Base-by-base conservation (phyloP, 2,888 invertebrate species). In the Cenopis cana region DNA sequence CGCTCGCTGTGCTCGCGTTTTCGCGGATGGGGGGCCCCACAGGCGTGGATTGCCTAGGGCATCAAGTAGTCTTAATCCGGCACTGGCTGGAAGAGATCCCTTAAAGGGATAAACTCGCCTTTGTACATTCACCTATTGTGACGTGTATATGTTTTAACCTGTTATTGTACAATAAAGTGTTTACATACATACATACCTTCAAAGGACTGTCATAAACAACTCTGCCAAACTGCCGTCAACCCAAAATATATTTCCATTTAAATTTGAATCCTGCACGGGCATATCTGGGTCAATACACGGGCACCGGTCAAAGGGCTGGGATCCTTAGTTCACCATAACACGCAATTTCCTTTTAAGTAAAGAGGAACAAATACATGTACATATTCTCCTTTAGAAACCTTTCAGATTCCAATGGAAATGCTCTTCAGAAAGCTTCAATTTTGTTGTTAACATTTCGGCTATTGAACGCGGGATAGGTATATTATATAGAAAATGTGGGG, bases 241-340 rank as follows among this genome's bases (percentile, higher is more conserved):
- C 46, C 33, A 50, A 59, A 67, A 59, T 38, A 59, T 57, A 24
- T 24, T 59, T 59, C 57, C 57, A 36, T 67, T 67, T 52, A 59
- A 67, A 57, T 50, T 59, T 52, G 50, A 41, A 60, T 68, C 68
- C 17, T 57, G 41, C 60, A 29, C 61, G 49, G 8, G 0, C 17
- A 36, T 36, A 18, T 54, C 41, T 60, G 60, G 68, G 68, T 68
- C 60, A 68, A 68, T 54, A 68, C 17, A 56, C 65, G 38, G 24
- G 17, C 46, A 50, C 46, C 41, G 54, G 41, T 60, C 52, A 59
- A 68, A 60, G 60, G 60, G 17, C 36, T 17, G 57, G 67, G 29
- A 52, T 50, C 60, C 38, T 60, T 52, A 20, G 17, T 62, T 50
- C 14, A 41, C 54, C 52, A 41, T 59, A 68, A 54, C 60, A 54